A percentile compares a stretch with the other conserved stretches of the same genome.
These are phyloP conservation scores for Melanostoma scalare DNA, from an alignment of 2,888 invertebrate species.

Conservation along the genomic window DNA sequence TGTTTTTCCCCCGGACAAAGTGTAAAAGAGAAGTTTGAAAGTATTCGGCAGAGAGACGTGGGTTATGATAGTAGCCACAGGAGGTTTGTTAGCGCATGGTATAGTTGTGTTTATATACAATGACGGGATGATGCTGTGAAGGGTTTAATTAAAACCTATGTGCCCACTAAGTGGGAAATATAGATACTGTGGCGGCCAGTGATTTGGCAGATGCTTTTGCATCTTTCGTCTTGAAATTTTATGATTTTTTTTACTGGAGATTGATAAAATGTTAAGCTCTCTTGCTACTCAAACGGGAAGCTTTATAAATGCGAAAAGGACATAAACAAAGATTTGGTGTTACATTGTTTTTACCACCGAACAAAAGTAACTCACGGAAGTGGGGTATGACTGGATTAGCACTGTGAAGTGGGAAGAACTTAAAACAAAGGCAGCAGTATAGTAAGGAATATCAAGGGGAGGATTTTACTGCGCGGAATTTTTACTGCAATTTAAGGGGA, in stretches of 20 bases:
- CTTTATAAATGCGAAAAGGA: too few relatives aligned
- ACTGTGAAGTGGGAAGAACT: too few relatives aligned
- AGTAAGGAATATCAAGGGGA: too few relatives aligned
- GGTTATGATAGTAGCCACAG: constrained; percentile 10
- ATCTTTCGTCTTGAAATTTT: constrained; percentile 10
- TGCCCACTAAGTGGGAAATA: constrained; percentile 57
- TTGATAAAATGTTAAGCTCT: background rate
- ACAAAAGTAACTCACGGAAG: too few relatives aligned
- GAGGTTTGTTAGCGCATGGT: background rate
- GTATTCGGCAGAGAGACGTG: constrained; percentile 3
- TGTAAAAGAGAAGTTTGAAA: constrained; percentile 22
- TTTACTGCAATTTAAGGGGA: too few relatives aligned
- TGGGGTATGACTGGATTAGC: too few relatives aligned
- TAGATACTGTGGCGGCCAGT: constrained; percentile 43
- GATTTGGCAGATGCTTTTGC: constrained; percentile 41
- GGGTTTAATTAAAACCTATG: constrained; percentile 64
- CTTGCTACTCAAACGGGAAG: too few relatives aligned
- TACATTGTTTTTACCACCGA: too few relatives aligned
- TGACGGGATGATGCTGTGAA: constrained; percentile 29
- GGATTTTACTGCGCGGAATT: too few relatives aligned
- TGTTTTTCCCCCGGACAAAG: constrained; percentile 31
- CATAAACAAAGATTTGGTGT: too few relatives aligned
- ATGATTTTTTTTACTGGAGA: constrained; percentile 9
- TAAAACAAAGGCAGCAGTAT: too few relatives aligned
- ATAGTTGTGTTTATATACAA: background rate